A percentile compares a stretch with the other conserved stretches of the same genome.
These are phyloP conservation scores for Phoxinus dragarum DNA, from an alignment of 2,797 vertebrate genomes.

Conservation along the genomic window DNA sequence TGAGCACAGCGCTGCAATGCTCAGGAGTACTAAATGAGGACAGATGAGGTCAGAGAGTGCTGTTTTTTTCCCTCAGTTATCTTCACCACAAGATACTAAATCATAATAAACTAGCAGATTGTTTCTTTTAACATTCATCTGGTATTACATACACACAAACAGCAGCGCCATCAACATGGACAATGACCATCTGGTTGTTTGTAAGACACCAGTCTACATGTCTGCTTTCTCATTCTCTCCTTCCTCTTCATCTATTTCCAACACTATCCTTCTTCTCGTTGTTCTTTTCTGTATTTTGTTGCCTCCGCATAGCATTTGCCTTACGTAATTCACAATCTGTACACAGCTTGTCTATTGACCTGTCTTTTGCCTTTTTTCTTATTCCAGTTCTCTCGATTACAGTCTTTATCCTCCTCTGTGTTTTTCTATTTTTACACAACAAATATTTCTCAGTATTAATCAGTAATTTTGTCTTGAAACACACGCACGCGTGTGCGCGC, in stretches of 20 bases:
- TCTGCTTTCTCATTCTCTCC: neutral
- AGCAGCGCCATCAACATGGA: constrained; percentile 9
- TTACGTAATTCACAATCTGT: constrained; percentile 47
- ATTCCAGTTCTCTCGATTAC: constrained; percentile 37
- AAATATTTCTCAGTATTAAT: constrained; percentile 10
- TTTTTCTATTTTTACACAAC: constrained; percentile 31
- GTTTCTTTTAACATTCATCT: constrained; percentile 11
- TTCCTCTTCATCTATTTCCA: constrained; percentile 12
- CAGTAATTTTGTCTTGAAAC: neutral
- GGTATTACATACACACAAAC: constrained; percentile 12
- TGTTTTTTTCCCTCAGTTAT: neutral
- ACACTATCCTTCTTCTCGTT: neutral
- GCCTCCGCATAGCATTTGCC: neutral
- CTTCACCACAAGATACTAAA: neutral
- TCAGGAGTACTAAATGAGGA: constrained; percentile 16
- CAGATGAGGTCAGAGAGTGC: neutral
- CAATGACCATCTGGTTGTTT: constrained; percentile 11
- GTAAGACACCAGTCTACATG: constrained; percentile 1
- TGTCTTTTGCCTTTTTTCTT: constrained; percentile 43
- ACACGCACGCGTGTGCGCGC: neutral
- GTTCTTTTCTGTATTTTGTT: constrained; percentile 30
- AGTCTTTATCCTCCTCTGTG: constrained; percentile 19
- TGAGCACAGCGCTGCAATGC: neutral
- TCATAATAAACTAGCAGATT: constrained; percentile 23
- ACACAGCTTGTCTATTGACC: constrained; percentile 43